A percentile compares a stretch with the other conserved stretches of the same genome.
Conservation (phyloP, 2,888 invertebrate genomes). For the Drosophila colorata region DNA sequence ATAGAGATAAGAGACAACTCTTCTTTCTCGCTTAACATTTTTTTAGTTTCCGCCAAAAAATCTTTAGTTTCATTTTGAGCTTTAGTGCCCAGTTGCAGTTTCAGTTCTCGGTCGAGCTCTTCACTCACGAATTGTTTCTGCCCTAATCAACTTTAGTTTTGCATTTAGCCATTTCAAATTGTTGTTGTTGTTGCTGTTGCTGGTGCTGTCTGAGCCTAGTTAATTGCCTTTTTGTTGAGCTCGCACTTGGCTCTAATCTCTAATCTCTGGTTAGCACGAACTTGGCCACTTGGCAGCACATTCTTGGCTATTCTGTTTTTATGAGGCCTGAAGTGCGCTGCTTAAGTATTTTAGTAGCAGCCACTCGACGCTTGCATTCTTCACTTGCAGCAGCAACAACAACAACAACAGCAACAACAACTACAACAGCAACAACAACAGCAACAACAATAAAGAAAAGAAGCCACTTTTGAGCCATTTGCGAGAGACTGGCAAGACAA, state of each 20-base stretch:
- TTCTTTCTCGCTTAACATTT: too few species aligned
- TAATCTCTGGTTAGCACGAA: conserved; percentile 64
- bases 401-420: conserved; percentile 24
- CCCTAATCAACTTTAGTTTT: conserved; percentile 1
- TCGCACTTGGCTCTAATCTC: conserved; percentile 60
- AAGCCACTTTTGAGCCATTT: conserved; percentile 76
- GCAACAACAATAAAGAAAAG: conserved; percentile 41
- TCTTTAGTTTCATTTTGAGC: too few species aligned
- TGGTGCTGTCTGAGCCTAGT: conserved; percentile 31
- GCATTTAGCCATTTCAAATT: conserved; percentile 6
- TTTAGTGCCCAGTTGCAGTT: too few species aligned
- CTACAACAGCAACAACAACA: conserved; percentile 16
- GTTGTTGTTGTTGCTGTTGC: conserved; percentile 11
- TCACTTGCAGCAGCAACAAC: conserved; percentile 44
- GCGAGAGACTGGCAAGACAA: conserved; percentile 68
- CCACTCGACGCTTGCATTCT: conserved; percentile 75
- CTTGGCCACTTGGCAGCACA: conserved; percentile 78
- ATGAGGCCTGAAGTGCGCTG: conserved; percentile 71
- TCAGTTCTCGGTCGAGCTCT: not conserved
- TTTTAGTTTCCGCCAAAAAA: too few species aligned
- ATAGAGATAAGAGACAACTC: too few species aligned
- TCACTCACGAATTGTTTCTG: not conserved
- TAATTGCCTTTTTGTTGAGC: conserved; percentile 68
- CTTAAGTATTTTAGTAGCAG: conserved; percentile 74
- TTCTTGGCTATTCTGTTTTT: conserved; percentile 68